Evolutionary conservation across 2,888 invertebrate species (phyloP).

Genomic region (Ectemnius cavifrons): DNA sequence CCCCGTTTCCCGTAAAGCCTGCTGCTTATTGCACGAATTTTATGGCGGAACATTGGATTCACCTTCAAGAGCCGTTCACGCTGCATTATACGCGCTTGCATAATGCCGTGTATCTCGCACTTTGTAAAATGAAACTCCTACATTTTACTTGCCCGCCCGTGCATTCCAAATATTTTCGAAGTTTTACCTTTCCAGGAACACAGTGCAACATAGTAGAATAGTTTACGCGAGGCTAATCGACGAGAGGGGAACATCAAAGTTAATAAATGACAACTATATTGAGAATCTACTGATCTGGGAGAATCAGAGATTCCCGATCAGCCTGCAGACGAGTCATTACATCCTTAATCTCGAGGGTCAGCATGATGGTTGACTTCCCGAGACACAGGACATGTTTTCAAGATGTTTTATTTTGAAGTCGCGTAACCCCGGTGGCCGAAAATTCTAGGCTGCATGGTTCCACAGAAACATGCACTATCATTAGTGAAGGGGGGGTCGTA

Average conservation of each 20-base stretch:
- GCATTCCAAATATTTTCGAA: no score
- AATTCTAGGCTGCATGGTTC: background rate
- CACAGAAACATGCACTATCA: background rate
- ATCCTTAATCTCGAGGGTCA: background rate
- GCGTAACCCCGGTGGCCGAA: constrained; percentile 1
- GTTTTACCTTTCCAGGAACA: no score
- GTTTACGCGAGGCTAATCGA: no score
- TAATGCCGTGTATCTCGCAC: background rate
- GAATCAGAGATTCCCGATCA: background rate
- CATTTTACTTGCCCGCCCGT: no score
- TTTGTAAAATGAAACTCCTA: no score
- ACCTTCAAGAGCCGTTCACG: background rate
- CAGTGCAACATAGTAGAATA: no score
- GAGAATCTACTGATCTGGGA: background rate
- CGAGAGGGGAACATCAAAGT: no score
- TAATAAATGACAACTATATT: background rate
- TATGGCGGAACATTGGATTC: background rate
- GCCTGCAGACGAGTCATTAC: background rate
- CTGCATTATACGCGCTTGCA: background rate
- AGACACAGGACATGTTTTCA: background rate
- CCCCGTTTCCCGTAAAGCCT: constrained; percentile 12
- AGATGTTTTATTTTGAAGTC: background rate
- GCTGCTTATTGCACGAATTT: constrained; percentile 9
- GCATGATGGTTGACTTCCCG: background rate
- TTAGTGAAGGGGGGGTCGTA: background rate